These are phyloP conservation scores for Neria commutata DNA, from an alignment of 2,888 invertebrate genomes.

Conservation along the genomic window DNA sequence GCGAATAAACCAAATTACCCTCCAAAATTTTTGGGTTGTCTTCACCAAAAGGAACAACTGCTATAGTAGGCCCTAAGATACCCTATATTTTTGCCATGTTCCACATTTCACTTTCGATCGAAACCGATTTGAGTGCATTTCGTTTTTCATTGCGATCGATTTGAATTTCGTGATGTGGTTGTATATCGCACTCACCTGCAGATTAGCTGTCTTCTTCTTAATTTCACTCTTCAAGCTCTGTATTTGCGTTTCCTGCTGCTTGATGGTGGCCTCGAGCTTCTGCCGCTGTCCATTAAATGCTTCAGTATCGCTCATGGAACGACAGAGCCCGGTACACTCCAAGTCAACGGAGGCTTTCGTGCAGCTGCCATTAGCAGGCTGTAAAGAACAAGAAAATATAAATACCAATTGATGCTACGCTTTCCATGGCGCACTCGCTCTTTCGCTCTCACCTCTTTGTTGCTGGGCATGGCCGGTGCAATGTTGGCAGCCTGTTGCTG, in stretches of 20 bases:
- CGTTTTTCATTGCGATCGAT: background rate
- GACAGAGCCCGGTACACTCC: conserved; percentile 37
- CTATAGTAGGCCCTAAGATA: too few relatives aligned
- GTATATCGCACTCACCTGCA: conserved; percentile 50
- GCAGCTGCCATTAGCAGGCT: conserved; percentile 30
- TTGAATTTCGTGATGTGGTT: too few relatives aligned
- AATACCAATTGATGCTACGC: background rate
- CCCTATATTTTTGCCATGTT: too few relatives aligned
- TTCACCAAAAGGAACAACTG: too few relatives aligned
- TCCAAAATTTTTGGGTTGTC: too few relatives aligned
- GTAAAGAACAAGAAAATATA: background rate
- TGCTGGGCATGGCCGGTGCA: too few relatives aligned
- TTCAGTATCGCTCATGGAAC: conserved; percentile 51
- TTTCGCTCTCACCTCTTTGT: conserved; percentile 45
- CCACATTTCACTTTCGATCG: too few relatives aligned
- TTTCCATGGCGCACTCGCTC: background rate
- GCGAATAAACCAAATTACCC: background rate
- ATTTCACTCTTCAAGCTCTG: conserved; percentile 63
- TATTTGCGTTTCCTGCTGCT: conserved; percentile 66
- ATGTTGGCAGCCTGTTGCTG: conserved; percentile 22
- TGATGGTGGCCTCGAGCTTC: conserved; percentile 36
- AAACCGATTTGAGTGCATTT: too few relatives aligned
- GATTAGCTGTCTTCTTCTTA: conserved; percentile 57
- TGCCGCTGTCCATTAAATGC: conserved; percentile 38
- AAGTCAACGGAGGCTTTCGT: conserved; percentile 11